Evolutionary conservation across 2,888 invertebrate genomes (phyloP).

Genomic region (Danaus chrysippus): DNA sequence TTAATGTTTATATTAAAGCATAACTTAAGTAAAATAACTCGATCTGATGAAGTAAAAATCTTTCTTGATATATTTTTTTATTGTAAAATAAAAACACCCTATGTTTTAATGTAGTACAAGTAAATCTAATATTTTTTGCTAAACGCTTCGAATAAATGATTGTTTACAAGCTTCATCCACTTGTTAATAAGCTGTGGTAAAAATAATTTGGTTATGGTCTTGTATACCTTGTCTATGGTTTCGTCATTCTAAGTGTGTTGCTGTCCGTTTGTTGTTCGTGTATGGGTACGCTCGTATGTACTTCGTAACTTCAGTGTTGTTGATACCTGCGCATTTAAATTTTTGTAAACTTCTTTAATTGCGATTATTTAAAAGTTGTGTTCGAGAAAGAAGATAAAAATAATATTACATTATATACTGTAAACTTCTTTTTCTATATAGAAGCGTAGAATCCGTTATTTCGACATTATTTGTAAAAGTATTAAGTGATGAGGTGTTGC

Average conservation of each 20-base stretch:
- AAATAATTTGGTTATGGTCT: not conserved
- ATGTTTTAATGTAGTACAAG: too few relatives aligned
- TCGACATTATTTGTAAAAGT: conserved; percentile 20
- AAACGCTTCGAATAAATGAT: too few relatives aligned
- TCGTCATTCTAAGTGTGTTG: not conserved
- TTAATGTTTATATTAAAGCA: too few relatives aligned
- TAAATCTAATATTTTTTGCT: too few relatives aligned
- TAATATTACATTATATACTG: not conserved
- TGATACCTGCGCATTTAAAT: conserved; percentile 22
- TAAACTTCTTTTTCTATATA: conserved; percentile 4
- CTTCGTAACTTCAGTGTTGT: conserved; percentile 8
- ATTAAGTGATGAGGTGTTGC: conserved; percentile 41
- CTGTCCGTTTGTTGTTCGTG: not conserved
- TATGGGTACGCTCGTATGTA: conserved; percentile 5
- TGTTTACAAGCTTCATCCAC: too few relatives aligned
- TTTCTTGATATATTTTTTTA: too few relatives aligned
- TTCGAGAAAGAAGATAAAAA: not conserved
- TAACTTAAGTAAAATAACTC: too few relatives aligned
- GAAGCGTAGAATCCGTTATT: conserved; percentile 12
- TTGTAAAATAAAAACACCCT: too few relatives aligned
- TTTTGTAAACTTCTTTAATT: conserved; percentile 29
- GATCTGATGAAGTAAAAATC: too few relatives aligned
- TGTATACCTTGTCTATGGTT: not conserved
- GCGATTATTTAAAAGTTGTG: conserved; percentile 24
- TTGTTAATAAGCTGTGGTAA: not conserved